Percentiles rank a stretch among this genome's conserved stretches.
These are phyloP conservation scores for Zosterops pallidus DNA, from an alignment of 2,113 vertebrate genomes.

Conservation along the genomic window DNA sequence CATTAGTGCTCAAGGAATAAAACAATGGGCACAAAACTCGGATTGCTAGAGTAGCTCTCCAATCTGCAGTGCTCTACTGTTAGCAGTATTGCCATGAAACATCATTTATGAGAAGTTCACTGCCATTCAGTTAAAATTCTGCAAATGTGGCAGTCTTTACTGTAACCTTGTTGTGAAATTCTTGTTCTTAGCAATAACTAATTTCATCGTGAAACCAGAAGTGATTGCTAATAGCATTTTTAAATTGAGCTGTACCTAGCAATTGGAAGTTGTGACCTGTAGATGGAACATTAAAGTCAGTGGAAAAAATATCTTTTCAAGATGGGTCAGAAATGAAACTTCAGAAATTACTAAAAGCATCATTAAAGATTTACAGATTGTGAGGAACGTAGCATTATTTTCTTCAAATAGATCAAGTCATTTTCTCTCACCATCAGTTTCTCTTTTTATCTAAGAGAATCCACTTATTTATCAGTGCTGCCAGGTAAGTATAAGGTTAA, in stretches of 20 bases:
- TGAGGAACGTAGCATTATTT: background rate
- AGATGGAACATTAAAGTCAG: background rate
- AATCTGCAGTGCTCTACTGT: background rate
- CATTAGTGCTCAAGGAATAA: background rate
- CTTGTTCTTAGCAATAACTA: background rate
- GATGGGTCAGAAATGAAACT: slow-evolving; percentile 3
- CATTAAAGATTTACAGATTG: slow-evolving; percentile 28
- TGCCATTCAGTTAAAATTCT: background rate
- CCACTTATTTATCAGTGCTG: background rate
- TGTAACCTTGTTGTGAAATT: slow-evolving; percentile 17
- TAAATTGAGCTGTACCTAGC: background rate
- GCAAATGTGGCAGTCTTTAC: slow-evolving; percentile 3
- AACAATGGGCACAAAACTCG: background rate
- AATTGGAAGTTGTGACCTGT: background rate
- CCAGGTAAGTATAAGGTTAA: background rate
- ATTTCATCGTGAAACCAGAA: background rate
- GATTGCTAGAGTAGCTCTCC: background rate
- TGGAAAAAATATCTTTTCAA: background rate
- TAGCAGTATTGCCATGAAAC: background rate
- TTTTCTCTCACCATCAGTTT: background rate
- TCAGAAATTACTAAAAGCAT: slow-evolving; percentile 41
- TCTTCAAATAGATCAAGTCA: background rate
- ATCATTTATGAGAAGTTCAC: background rate
- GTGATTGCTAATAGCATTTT: background rate
- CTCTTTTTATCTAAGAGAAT: background rate